Conservation (phyloP, 2,113 vertebrate species). For the Columba janthina region DNA sequence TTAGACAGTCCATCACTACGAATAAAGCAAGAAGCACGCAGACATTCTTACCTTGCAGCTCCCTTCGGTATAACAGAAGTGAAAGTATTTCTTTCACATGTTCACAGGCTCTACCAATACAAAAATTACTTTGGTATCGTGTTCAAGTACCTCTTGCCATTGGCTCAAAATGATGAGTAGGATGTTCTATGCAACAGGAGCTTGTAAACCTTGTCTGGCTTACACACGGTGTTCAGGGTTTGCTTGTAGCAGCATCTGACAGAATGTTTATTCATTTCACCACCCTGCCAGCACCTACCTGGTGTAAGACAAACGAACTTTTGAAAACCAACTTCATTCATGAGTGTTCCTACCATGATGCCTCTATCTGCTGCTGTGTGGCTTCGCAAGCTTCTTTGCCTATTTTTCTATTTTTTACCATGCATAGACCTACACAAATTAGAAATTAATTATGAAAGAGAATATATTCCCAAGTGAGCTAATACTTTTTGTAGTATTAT, state of each 20-base stretch:
- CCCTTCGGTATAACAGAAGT: background rate
- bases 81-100: conserved; percentile 22
- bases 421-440: background rate
- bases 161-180: background rate
- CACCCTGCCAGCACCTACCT: background rate
- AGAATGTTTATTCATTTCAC: background rate
- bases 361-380: background rate
- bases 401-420: background rate
- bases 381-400: background rate
- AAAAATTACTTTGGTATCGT: background rate
- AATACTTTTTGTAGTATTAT: background rate
- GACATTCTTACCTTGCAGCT: background rate
- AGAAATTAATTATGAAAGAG: background rate
- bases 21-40: background rate
- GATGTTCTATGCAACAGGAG: background rate
- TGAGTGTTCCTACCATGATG: background rate
- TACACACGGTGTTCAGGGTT: background rate
- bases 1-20: background rate
- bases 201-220: background rate
- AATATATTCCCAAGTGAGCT: background rate
- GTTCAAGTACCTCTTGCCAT: background rate
- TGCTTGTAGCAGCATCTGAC: background rate
- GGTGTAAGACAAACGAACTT: background rate
- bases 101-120: background rate
- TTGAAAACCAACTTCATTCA: background rate